phyloP scores from a whole-genome alignment of 1,140 invertebrate species.

The Apis dorsata region DNA sequence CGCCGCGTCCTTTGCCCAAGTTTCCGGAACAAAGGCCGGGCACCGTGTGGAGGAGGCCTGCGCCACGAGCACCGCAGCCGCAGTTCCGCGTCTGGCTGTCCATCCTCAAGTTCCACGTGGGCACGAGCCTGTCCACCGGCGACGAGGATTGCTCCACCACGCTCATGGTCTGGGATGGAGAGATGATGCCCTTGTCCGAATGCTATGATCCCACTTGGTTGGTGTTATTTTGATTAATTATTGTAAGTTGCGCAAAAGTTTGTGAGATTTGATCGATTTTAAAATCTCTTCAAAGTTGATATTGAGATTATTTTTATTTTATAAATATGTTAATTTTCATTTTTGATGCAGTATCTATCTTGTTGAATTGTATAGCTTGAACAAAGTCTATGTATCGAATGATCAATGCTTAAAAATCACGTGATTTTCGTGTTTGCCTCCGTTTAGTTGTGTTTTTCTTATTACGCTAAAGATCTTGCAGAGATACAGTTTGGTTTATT shows the following conservation, averaged over 20 bases:
- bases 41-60: constrained; percentile 81
- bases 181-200: constrained; percentile 86
- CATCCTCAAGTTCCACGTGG: constrained; percentile 91
- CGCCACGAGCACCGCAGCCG: constrained; percentile 81
- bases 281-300: too few relatives aligned
- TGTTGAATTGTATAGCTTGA: not conserved
- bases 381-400: not conserved
- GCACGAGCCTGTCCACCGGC: constrained; percentile 77
- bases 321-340: too few relatives aligned
- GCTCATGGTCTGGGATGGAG: constrained; percentile 91
- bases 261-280: not conserved
- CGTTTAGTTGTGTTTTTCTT: not conserved
- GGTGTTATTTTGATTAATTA: constrained; percentile 59
- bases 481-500: not conserved
- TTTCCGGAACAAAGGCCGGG: constrained; percentile 83
- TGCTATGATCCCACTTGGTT: constrained; percentile 91
- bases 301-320: too few relatives aligned
- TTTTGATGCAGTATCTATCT: too few relatives aligned
- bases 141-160: constrained; percentile 89
- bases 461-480: not conserved
- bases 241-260: not conserved
- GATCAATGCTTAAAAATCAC: too few relatives aligned
- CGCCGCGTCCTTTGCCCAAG: constrained; percentile 81
- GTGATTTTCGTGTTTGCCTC: not conserved
- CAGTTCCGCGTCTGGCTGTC: constrained; percentile 92